Evolutionary conservation across 2,888 invertebrate genomes (phyloP).

Genomic region (Parnassius glacialis): DNA sequence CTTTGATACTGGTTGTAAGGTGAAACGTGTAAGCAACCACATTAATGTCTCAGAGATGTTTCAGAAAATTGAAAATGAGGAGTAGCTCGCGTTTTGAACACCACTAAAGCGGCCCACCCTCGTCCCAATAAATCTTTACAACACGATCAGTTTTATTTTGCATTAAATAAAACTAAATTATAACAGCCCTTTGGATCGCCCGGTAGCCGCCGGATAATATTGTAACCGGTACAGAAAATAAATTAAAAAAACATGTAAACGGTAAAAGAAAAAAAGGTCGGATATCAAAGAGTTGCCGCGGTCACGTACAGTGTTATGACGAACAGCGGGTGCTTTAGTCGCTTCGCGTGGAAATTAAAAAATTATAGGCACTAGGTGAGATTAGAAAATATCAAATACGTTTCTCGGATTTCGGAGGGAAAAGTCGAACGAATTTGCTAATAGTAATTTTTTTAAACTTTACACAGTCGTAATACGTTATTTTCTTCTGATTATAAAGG

Average conservation of each 20-base stretch:
- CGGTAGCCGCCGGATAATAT: slow-evolving; percentile 77
- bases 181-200: slow-evolving; percentile 71
- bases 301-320: slow-evolving; percentile 77
- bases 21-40: too few species aligned
- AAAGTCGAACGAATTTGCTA: slow-evolving; percentile 45
- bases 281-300: slow-evolving; percentile 72
- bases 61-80: slow-evolving; percentile 3
- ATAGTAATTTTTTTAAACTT: slow-evolving; percentile 25
- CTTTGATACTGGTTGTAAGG: too few species aligned
- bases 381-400: slow-evolving; percentile 38
- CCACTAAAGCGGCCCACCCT: slow-evolving; percentile 43
- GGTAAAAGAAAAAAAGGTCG: slow-evolving; percentile 60
- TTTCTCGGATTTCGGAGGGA: slow-evolving; percentile 45
- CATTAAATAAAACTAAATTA: slow-evolving; percentile 79
- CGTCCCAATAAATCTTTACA: slow-evolving; percentile 65
- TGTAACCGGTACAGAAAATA: slow-evolving; percentile 75
- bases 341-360: slow-evolving; percentile 61
- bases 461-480: too few species aligned
- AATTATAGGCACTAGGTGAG: slow-evolving; percentile 50
- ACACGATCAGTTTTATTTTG: slow-evolving; percentile 73
- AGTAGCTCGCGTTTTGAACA: slow-evolving; percentile 5
- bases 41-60: neutral
- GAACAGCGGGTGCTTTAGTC: slow-evolving; percentile 64
- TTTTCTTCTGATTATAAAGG: too few species aligned
- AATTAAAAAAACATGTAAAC: slow-evolving; percentile 64